A percentile compares a stretch with the other conserved stretches of the same genome.
These are phyloP conservation scores for Ptilodon capucinus DNA, from an alignment of 2,888 invertebrate genomes.

Conservation along the genomic window DNA sequence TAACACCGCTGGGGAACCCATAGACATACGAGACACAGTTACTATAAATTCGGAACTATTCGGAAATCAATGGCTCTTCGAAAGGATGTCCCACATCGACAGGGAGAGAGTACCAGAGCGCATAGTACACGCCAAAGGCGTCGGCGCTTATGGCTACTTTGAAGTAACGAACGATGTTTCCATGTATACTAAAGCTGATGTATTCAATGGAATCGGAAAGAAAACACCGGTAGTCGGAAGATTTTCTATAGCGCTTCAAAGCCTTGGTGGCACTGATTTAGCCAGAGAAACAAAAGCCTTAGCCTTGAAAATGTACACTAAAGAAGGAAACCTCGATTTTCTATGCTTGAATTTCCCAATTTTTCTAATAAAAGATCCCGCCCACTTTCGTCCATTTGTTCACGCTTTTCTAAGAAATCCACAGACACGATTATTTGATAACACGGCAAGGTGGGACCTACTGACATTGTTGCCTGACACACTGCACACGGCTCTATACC, in stretches of 20 bases:
- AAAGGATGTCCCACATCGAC: constrained; percentile 84
- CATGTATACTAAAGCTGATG: constrained; percentile 87
- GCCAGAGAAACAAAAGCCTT: constrained; percentile 93
- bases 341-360: constrained; percentile 93
- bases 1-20: constrained; percentile 89
- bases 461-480: constrained; percentile 90
- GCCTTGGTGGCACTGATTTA: constrained; percentile 92
- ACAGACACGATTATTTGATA: constrained; percentile 89
- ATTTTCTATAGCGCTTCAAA: constrained; percentile 91
- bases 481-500: constrained; percentile 88
- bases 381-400: constrained; percentile 91
- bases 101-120: constrained; percentile 95
- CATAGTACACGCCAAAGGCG: constrained; percentile 96
- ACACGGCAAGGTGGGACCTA: constrained; percentile 95
- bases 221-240: constrained; percentile 88
- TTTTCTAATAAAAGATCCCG: constrained; percentile 92
- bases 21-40: constrained; percentile 86
- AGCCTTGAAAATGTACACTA: constrained; percentile 94
- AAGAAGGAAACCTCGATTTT: constrained; percentile 94
- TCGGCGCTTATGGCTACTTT: constrained; percentile 91
- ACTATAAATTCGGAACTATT: constrained; percentile 87
- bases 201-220: constrained; percentile 89
- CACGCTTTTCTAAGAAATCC: constrained; percentile 97
- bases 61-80: constrained; percentile 47
- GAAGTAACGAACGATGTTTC: constrained; percentile 91